Conservation (phyloP, 2,113 vertebrate genomes). For the Gnathonemus echidnorhynchus region DNA sequence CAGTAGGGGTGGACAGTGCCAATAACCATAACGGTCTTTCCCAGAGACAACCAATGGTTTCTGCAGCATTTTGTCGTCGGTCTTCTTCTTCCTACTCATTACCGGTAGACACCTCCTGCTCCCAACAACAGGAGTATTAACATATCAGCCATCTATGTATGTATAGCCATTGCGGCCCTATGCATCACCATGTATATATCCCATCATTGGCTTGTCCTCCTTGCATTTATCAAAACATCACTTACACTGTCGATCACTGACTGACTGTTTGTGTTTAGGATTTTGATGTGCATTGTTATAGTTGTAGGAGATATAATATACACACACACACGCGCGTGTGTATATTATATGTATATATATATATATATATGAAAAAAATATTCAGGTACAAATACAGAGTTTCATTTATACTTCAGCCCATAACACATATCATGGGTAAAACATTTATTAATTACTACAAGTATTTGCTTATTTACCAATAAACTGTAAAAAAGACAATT, state of each 20-base stretch:
- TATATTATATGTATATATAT: too few relatives aligned
- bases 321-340: too few relatives aligned
- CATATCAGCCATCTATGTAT: conserved; percentile 78
- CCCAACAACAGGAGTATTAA: conserved; percentile 65
- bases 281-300: not conserved
- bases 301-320: not conserved
- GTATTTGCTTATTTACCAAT: not conserved
- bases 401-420: conserved; percentile 32
- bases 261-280: not conserved
- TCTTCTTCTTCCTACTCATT: conserved; percentile 68
- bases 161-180: conserved; percentile 51
- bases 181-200: not conserved
- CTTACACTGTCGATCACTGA: not conserved
- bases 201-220: not conserved
- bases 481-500: not conserved
- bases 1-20: conserved; percentile 74
- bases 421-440: conserved; percentile 30
- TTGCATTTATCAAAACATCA: not conserved
- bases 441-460: conserved; percentile 13
- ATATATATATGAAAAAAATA: not conserved
- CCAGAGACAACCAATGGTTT: conserved; percentile 68
- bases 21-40: conserved; percentile 73
- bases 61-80: conserved; percentile 73
- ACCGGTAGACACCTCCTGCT: conserved; percentile 65
- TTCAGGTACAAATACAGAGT: not conserved